Evolutionary conservation across 2,797 vertebrate genomes (phyloP), one percentile per base, ranked within the genome.

Genomic region (Gymnothorax reevesii): DNA sequence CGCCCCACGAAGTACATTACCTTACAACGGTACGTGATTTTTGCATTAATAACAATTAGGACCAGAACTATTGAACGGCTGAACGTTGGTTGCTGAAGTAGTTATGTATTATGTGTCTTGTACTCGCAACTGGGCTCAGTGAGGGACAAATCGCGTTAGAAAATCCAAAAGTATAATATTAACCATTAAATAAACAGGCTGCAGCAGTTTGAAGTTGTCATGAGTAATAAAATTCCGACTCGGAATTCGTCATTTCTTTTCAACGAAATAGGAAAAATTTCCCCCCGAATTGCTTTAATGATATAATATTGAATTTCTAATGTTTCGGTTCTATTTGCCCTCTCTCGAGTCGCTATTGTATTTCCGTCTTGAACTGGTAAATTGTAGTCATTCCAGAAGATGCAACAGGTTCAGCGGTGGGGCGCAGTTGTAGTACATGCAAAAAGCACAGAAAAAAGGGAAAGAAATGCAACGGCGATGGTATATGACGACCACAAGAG

Each of bases 401-500:
- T 54, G 77, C 22, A 80, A 80, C 77, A 80, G 77, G 77, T 55
- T 80, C 77, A 55, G 77, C 77, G 77, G 73, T 22, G 77, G 33
- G 52, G 52, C 52, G 77, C 77, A 17, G 54, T 54, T 80, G 52
- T 55, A 20, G 77, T 85, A 27, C 33, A 49, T 86, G 20, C 57
- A 80, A 66, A 82, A 42, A 42, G 33, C 1, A 42, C 33, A 82
- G 49, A 49, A 86, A 59, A 83, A 66, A n/a, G n/a, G 69, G 54
- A 57, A n/a, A 15, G 69, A 27, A 57, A 82, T 82, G 80, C 8
- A 60, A 66, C 20, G n/a, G 69, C 52, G 77, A 60, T 86, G 80
- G 15, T 33, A 62, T n/a, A 82, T 80, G 49, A 80, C 75, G 57
- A 12, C 25, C 59, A 54, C 71, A 55, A 80, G 33, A 60, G 59